Evolutionary conservation across 2,797 vertebrate species (phyloP), one percentile per base, ranked within the genome.

Genomic region (Spondyliosoma cantharus): DNA sequence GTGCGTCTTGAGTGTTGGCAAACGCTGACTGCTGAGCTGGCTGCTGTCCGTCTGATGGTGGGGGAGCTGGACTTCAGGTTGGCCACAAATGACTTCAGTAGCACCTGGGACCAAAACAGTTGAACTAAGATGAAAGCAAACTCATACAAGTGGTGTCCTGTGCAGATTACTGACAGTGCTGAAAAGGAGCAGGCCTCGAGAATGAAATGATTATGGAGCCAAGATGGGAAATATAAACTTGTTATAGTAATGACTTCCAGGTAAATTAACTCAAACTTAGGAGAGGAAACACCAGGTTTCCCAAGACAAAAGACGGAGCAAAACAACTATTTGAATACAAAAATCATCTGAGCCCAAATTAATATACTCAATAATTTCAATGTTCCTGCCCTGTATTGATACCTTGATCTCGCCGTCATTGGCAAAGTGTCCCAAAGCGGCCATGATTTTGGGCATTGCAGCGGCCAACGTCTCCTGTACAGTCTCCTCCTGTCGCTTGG

Each of bases 361-460:
- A 0, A 3, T 14, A 27, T 25, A 5, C 17, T 14, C 16, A 19
- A 56, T 9, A 8, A 0, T 56, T 62, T 50, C 15, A 29, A 3
- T 13, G 17, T 27, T 19, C 60, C 46, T 37, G 3, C 49, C 67
- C 32, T 61, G 24, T 45, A 13, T 59, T 16, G 46, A n/a, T 96
- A 99, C 98, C 97, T 99, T 99, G 80, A 99, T 96, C 88, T 99
- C 98, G 81, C 95, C 96, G 83, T 99, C 98, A 1, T 99, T 98
- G 19, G 97, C 97, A 67, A 99, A 99, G 82, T 97, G 96, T 82
- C 98, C 98, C 9, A 99, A 95, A 0, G 97, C 94, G 29, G 96
- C 89, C 97, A 99, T 97, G 73, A 99, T 97, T 93, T 99, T 99
- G 82, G 98, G 97, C 77, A 98, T 93, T 17, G 98, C 97, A 0